A percentile compares a stretch with the other conserved stretches of the same genome.
These are phyloP conservation scores for Urechis unicinctus DNA, from an alignment of 2,888 invertebrate species.

Conservation along the genomic window DNA sequence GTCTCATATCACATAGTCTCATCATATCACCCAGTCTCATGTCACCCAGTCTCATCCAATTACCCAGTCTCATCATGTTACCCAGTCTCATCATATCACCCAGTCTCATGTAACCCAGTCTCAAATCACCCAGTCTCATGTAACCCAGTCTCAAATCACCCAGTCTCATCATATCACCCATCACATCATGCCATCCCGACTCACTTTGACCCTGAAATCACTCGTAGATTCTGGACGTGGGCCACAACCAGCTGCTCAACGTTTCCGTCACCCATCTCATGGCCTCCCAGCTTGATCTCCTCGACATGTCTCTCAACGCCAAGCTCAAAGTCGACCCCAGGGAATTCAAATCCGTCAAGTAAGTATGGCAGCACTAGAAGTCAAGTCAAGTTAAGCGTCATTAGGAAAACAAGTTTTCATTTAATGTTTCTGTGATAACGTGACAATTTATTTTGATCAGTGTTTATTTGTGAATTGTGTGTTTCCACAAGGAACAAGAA, in stretches of 20 bases:
- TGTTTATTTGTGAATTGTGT: too few species aligned
- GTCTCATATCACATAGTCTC: background rate
- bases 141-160: background rate
- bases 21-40: background rate
- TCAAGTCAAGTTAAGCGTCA: too few species aligned
- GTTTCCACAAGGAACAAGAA: conserved; percentile 28
- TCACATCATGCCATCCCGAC: background rate
- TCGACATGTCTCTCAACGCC: conserved; percentile 52
- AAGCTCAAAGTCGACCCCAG: conserved; percentile 39
- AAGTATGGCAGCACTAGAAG: conserved; percentile 14
- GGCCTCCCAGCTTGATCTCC: conserved; percentile 48
- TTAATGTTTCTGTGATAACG: too few species aligned
- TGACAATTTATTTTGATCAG: too few species aligned
- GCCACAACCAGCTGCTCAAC: conserved; percentile 49
- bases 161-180: background rate
- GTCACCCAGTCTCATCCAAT: background rate
- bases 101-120: background rate
- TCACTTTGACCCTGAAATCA: background rate
- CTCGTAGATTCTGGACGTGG: conserved; percentile 53
- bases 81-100: background rate
- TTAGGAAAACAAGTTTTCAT: too few species aligned
- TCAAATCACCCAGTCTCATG: background rate
- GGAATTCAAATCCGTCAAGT: conserved; percentile 44
- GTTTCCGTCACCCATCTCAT: conserved; percentile 45
- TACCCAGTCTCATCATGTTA: background rate